Conservation (phyloP, 1,140 invertebrate genomes). For the Hydropsyche tenuis region DNA sequence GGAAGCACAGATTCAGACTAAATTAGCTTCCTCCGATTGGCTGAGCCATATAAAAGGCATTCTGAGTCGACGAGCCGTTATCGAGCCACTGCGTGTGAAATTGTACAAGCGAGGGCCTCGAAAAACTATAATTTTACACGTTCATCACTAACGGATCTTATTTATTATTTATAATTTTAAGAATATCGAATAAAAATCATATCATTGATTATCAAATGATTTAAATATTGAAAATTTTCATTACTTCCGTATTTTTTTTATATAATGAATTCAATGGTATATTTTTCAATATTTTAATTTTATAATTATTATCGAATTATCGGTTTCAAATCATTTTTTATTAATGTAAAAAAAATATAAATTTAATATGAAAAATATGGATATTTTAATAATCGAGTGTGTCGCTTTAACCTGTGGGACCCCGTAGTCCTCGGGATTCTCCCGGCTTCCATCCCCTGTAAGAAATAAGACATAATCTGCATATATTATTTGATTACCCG, state of each 20-base stretch:
- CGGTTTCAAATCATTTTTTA: neutral
- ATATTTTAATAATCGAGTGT: neutral
- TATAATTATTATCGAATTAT: neutral
- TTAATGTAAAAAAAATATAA: neutral
- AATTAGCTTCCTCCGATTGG: slow-evolving; percentile 36
- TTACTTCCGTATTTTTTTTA: too few relatives aligned
- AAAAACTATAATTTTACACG: slow-evolving; percentile 4
- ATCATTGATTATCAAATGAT: too few relatives aligned
- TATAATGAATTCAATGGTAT: too few relatives aligned
- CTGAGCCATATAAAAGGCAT: slow-evolving; percentile 31
- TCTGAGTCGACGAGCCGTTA: slow-evolving; percentile 31
- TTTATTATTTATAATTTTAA: too few relatives aligned
- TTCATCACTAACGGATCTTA: neutral
- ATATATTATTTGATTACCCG: slow-evolving; percentile 49
- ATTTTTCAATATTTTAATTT: neutral
- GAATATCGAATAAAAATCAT: too few relatives aligned
- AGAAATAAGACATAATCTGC: slow-evolving; percentile 49
- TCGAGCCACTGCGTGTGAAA: slow-evolving; percentile 31
- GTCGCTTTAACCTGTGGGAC: neutral
- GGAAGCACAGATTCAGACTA: slow-evolving; percentile 32
- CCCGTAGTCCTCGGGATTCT: neutral
- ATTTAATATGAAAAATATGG: neutral
- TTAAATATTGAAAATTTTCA: too few relatives aligned
- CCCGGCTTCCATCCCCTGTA: slow-evolving; percentile 27
- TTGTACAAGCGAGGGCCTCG: slow-evolving; percentile 10